Conservation (phyloP, 1,140 invertebrate genomes). For the Pantala flavescens region DNA sequence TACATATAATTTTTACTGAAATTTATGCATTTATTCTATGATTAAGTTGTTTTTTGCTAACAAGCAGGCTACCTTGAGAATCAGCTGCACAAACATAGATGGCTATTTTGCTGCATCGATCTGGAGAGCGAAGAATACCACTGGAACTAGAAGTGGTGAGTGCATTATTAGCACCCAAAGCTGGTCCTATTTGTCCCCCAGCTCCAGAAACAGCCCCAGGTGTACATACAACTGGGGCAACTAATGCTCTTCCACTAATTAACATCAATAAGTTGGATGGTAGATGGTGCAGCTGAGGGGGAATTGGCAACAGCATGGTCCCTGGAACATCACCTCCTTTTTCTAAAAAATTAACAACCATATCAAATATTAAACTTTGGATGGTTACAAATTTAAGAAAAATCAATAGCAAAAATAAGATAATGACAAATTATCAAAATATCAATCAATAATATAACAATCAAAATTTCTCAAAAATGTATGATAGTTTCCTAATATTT, state of each 20-base stretch:
- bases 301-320: constrained; percentile 24
- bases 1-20: too few species aligned
- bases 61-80: constrained; percentile 52
- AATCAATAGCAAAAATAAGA: too few species aligned
- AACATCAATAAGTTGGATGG: constrained; percentile 40
- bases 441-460: too few species aligned
- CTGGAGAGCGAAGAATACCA: not conserved
- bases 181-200: not conserved
- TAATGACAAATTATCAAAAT: too few species aligned
- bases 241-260: constrained; percentile 41
- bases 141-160: not conserved
- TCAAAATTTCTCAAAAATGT: too few species aligned
- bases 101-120: constrained; percentile 46
- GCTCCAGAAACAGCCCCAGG: not conserved
- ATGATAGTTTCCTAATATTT: too few species aligned
- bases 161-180: not conserved
- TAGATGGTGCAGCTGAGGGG: constrained; percentile 38
- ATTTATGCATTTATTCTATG: too few species aligned
- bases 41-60: too few species aligned
- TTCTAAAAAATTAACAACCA: too few species aligned
- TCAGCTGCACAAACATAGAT: constrained; percentile 57
- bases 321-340: not conserved
- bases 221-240: not conserved
- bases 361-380: too few species aligned
- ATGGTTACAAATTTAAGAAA: too few species aligned